phyloP scores from a whole-genome alignment of 2,888 invertebrate genomes.

The Brachypterus glaber region DNA sequence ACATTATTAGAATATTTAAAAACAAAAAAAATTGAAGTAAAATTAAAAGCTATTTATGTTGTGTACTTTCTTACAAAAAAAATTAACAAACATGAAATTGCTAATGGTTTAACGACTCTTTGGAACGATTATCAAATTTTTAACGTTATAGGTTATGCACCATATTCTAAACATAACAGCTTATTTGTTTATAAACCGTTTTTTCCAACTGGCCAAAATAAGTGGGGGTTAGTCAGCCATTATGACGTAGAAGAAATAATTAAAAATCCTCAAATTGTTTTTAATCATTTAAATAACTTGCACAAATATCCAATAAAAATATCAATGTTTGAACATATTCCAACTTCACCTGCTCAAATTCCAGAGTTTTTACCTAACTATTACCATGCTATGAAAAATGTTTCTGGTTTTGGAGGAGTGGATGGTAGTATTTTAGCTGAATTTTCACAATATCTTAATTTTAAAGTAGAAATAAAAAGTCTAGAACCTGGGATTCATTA shows the following conservation, averaged over 20 bases:
- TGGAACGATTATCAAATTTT: not conserved
- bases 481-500: constrained; percentile 20
- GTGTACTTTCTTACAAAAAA: no score
- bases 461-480: no score
- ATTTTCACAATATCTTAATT: not conserved
- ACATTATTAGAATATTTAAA: no score
- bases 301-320: not conserved
- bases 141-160: not conserved
- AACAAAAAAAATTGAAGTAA: no score
- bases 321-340: not conserved
- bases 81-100: not conserved
- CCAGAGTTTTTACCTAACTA: not conserved
- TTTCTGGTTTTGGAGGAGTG: not conserved
- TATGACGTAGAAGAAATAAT: not conserved
- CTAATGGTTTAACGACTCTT: not conserved
- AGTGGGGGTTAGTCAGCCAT: not conserved
- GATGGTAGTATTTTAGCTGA: not conserved
- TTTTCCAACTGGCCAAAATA: not conserved
- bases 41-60: no score
- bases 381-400: not conserved
- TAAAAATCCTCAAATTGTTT: not conserved
- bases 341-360: not conserved
- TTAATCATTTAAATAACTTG: not conserved
- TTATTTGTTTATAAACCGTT: not conserved
- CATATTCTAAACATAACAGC: not conserved